A percentile compares a stretch with the other conserved stretches of the same genome.
Evolutionary conservation across 2,113 vertebrate species (phyloP).

Genomic region (Brachypteracias leptosomus): DNA sequence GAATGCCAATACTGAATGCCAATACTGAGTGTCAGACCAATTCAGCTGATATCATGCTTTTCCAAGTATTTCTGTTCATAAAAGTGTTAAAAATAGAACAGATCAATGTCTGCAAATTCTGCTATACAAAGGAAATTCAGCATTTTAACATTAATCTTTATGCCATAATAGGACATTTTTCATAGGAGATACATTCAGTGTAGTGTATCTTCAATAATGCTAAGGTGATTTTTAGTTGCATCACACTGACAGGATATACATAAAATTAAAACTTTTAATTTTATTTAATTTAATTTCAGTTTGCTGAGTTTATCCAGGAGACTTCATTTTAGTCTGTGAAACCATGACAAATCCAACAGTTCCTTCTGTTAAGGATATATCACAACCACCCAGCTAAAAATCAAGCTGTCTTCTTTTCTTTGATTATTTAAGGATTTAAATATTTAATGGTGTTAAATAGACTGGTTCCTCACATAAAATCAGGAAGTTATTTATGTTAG

Average conservation of each 20-base stretch:
- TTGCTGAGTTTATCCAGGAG: not conserved
- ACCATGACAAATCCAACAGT: not conserved
- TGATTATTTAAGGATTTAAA: not conserved
- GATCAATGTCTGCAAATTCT: not conserved
- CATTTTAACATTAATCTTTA: not conserved
- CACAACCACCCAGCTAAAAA: not conserved
- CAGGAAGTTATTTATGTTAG: not conserved
- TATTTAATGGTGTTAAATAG: not conserved
- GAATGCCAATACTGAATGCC: not conserved
- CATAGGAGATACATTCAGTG: not conserved
- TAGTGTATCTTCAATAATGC: not conserved
- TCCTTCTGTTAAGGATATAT: not conserved
- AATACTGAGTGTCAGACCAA: not conserved
- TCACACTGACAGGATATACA: not conserved
- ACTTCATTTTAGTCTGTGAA: not conserved
- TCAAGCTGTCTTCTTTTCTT: not conserved
- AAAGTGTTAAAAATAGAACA: not conserved
- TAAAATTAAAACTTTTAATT: not conserved
- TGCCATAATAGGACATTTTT: not conserved
- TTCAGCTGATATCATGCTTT: not conserved
- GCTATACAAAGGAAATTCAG: not conserved
- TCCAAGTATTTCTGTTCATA: not conserved
- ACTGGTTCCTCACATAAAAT: not conserved
- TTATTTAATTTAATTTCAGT: not conserved
- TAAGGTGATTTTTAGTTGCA: not conserved